These are phyloP conservation scores for Odontamblyopus lacepedii DNA, from an alignment of 2,797 vertebrate genomes.

Conservation along the genomic window DNA sequence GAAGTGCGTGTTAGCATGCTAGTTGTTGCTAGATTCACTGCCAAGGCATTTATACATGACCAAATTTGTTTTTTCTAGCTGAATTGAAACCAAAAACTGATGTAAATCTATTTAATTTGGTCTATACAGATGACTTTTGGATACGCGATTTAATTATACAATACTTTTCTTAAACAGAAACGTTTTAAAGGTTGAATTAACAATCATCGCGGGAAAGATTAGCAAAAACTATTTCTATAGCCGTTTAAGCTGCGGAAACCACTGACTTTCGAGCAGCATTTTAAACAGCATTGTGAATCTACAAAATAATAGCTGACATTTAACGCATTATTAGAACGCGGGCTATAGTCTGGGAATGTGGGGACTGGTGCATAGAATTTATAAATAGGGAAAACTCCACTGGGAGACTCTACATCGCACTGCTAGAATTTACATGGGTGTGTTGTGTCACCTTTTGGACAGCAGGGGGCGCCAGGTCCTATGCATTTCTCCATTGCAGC, in stretches of 20 bases:
- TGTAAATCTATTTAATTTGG: too few relatives aligned
- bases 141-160: too few relatives aligned
- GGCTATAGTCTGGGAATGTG: neutral
- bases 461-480: constrained; percentile 39
- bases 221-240: too few relatives aligned
- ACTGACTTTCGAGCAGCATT: neutral
- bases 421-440: neutral
- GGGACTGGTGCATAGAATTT: neutral
- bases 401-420: neutral
- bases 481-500: constrained; percentile 11
- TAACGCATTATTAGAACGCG: neutral
- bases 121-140: too few relatives aligned
- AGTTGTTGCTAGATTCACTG: too few relatives aligned
- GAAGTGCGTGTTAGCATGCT: too few relatives aligned
- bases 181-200: too few relatives aligned
- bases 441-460: constrained; percentile 11
- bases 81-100: too few relatives aligned
- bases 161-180: too few relatives aligned
- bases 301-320: constrained; percentile 1
- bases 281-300: neutral
- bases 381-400: neutral
- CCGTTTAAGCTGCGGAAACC: neutral
- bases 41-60: too few relatives aligned
- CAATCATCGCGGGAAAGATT: too few relatives aligned
- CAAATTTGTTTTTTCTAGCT: neutral